Evolutionary conservation across 2,797 vertebrate genomes (phyloP).

Genomic region (Hydrocynus forskahlii): DNA sequence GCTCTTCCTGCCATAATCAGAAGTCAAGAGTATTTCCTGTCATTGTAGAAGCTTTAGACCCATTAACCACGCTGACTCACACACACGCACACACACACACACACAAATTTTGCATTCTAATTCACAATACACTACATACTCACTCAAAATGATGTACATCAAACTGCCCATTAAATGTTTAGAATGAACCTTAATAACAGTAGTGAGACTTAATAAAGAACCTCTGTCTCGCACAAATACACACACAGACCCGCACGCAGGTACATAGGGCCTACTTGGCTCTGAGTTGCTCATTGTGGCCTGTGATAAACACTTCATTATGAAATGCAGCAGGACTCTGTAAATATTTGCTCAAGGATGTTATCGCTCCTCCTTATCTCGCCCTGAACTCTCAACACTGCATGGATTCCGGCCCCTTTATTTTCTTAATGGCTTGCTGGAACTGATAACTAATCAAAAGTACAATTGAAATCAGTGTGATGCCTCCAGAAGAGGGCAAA

Average conservation of each 20-base stretch:
- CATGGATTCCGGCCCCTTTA: constrained; percentile 68
- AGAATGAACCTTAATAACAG: not conserved
- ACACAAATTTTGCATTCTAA: not conserved
- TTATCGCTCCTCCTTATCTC: constrained; percentile 78
- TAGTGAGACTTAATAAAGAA: not conserved
- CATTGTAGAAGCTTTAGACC: constrained; percentile 77
- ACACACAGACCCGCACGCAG: constrained; percentile 23
- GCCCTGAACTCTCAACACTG: constrained; percentile 72
- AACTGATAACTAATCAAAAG: constrained; percentile 65
- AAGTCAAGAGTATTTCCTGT: constrained; percentile 79
- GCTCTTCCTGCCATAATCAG: constrained; percentile 83
- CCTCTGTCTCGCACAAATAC: not conserved
- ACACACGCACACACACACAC: constrained; percentile 46
- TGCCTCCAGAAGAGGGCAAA: constrained; percentile 56
- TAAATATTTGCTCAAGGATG: constrained; percentile 77
- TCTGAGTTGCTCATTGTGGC: constrained; percentile 59
- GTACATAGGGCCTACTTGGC: constrained; percentile 63
- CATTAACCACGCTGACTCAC: constrained; percentile 65
- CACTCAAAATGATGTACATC: not conserved
- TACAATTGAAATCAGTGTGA: constrained; percentile 45
- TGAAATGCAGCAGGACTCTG: constrained; percentile 78
- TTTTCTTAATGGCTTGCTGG: constrained; percentile 73
- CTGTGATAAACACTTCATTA: constrained; percentile 81
- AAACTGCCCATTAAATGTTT: not conserved
- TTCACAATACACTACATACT: not conserved